Evolutionary conservation across 92 coral and sea anemone species (phyloP), one percentile per base, ranked within the genome.

Genomic region (Zoanthus sociatus): DNA sequence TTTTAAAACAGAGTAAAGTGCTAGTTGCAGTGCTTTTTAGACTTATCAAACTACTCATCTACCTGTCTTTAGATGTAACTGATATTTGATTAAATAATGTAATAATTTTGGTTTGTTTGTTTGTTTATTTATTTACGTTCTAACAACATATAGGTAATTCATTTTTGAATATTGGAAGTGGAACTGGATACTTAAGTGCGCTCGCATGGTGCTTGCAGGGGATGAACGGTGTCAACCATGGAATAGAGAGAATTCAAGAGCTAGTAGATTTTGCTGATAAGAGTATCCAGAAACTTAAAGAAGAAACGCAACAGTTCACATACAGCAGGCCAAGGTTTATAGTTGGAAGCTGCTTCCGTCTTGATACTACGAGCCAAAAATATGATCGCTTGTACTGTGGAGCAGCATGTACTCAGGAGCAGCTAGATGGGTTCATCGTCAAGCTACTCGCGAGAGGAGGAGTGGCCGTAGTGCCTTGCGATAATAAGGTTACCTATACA

Each of bases 381-480:
- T 78, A 78, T 12, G 72, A 78, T 5, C 84, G 84, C 84, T 3
- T 78, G 84, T 17, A 58, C 84, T 9, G 71, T 37, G 42, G 42
- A 37, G 42, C 42, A 37, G 42, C 42, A 37, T 37, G 42, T 37
- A 37, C 42, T 37, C 42, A 78, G 32, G 84, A 78, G 33, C 84
- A 58, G 84, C 71, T 78, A 31, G 42, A 16, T 78, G 56, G 56
- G 37, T 78, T 54, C 30, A 15, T 37, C 42, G 42, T 37, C 42
- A 37, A 0, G 42, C 42, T 37, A 37, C 42, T 37, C 4, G 42
- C 42, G 5, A 78, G 31, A 17, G 84, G 84, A 37, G 84, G 84
- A 78, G 17, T 31, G 30, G 84, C 84, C 14, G 84, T 78, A 10
- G 71, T 61, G 12, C 84, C 84, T 6, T 78, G 84, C 55, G 64